phyloP scores from a whole-genome alignment of 2,113 vertebrate species.

The Indicator maculatus region DNA sequence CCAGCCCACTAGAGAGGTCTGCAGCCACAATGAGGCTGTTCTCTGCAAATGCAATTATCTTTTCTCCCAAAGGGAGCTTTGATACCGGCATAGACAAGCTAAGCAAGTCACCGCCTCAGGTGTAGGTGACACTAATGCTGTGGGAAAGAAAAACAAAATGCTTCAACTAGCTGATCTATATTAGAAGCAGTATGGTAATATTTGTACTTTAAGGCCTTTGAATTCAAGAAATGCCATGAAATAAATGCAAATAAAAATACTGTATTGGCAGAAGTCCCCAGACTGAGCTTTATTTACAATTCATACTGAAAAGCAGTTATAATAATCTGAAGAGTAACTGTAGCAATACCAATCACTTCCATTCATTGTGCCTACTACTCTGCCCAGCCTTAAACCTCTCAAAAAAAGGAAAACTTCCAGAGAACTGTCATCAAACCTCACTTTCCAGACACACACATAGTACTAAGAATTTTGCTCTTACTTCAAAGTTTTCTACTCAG shows the following conservation, averaged over 20 bases:
- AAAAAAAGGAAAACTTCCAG: neutral
- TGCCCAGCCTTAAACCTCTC: neutral
- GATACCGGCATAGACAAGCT: fast-evolving
- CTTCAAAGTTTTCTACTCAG: neutral
- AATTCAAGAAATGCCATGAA: neutral
- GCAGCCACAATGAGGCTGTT: neutral
- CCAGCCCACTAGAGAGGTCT: fast-evolving
- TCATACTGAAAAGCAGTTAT: neutral
- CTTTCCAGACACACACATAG: neutral
- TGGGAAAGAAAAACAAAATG: neutral
- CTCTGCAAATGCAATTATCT: neutral
- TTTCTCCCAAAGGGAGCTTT: neutral
- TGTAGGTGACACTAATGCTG: neutral
- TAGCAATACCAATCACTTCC: neutral
- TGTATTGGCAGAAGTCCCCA: neutral
- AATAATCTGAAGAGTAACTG: neutral
- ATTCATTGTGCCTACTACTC: neutral
- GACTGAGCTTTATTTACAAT: neutral
- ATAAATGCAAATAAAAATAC: neutral
- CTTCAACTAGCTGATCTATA: neutral
- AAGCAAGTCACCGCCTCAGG: neutral
- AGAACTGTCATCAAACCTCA: neutral
- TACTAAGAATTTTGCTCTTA: neutral
- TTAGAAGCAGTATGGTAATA: neutral
- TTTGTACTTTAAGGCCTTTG: neutral